Percentiles rank a stretch among this genome's conserved stretches.
phyloP scores from a whole-genome alignment of 2,888 invertebrate species.

The Cheilosia grossa region DNA sequence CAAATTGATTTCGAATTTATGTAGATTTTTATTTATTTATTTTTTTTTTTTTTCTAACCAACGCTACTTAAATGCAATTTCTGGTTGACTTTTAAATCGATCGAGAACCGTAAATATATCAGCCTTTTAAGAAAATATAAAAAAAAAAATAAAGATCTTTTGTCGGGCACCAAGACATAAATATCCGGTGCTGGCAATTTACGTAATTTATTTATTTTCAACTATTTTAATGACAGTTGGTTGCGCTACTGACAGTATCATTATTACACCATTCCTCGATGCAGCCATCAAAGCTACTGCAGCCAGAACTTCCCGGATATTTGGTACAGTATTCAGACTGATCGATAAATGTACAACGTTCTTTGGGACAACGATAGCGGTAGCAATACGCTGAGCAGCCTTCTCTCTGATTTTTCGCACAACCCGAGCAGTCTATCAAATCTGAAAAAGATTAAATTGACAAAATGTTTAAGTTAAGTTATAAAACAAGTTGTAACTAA shows the following conservation, averaged over 20 bases:
- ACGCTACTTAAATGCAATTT: too few species aligned
- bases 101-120: too few species aligned
- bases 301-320: constrained; percentile 49
- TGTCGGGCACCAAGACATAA: too few species aligned
- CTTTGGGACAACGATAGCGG: constrained; percentile 49
- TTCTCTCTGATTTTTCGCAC: constrained; percentile 30
- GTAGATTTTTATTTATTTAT: too few species aligned
- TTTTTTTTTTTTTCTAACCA: too few species aligned
- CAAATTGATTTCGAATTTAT: too few species aligned
- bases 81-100: too few species aligned
- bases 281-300: constrained; percentile 61
- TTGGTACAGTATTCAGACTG: constrained; percentile 51
- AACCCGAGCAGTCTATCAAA: constrained; percentile 63
- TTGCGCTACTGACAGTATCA: neutral
- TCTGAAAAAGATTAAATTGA: constrained; percentile 2
- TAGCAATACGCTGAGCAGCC: constrained; percentile 63
- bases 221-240: neutral
- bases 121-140: neutral
- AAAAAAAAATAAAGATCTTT: too few species aligned
- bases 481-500: too few species aligned
- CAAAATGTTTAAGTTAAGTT: neutral
- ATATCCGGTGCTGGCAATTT: neutral
- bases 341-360: constrained; percentile 39
- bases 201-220: neutral
- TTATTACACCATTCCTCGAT: constrained; percentile 51